phyloP scores from a whole-genome alignment of 2,888 invertebrate genomes.

The Lapara coniferarum region DNA sequence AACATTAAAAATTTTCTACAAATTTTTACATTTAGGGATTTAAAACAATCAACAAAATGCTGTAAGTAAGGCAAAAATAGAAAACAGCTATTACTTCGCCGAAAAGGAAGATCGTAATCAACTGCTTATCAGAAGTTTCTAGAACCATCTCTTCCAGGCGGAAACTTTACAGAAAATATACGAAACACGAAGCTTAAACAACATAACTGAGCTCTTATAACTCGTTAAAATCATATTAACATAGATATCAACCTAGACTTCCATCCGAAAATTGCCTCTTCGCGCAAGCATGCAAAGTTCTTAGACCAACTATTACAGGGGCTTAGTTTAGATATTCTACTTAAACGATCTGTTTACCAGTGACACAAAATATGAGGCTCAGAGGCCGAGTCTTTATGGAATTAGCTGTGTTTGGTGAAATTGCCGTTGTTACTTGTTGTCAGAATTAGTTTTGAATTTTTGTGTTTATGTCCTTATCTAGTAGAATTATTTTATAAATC shows the following conservation, averaged over 20 bases:
- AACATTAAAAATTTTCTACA: no score
- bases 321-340: slow-evolving; percentile 27
- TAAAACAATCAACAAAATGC: no score
- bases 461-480: no score
- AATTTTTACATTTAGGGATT: no score
- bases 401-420: not conserved
- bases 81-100: no score
- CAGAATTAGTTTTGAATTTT: no score
- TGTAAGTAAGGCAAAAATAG: no score
- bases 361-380: slow-evolving; percentile 1
- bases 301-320: slow-evolving; percentile 11
- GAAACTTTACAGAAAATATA: not conserved
- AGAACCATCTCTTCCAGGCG: not conserved
- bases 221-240: slow-evolving; percentile 16
- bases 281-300: slow-evolving; percentile 9
- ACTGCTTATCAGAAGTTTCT: not conserved
- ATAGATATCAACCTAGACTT: slow-evolving; percentile 7
- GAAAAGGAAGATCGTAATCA: no score
- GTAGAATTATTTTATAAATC: no score
- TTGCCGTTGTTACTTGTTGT: not conserved
- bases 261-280: slow-evolving; percentile 9
- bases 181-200: not conserved
- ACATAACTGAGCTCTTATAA: not conserved
- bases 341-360: slow-evolving; percentile 26
- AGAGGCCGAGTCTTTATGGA: not conserved